phyloP scores from a whole-genome alignment of 2,888 invertebrate species.

The Lagria hirta region DNA sequence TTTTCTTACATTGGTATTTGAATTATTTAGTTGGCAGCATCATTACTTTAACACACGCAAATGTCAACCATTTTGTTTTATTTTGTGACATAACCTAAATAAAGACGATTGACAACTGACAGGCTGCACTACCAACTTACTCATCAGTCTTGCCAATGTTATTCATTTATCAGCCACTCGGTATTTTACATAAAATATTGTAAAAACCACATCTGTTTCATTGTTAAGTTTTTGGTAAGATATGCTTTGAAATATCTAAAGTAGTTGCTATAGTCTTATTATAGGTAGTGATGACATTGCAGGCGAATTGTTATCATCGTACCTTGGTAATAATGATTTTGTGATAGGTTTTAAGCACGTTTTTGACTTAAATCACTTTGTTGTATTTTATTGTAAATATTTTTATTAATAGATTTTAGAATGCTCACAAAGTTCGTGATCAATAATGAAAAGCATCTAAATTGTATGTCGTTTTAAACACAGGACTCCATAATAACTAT shows the following conservation, averaged over 20 bases:
- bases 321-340: slow-evolving; percentile 23
- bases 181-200: too few species aligned
- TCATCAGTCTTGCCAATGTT: too few species aligned
- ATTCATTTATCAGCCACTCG: too few species aligned
- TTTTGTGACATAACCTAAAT: too few species aligned
- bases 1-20: too few species aligned
- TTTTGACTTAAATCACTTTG: slow-evolving; percentile 26
- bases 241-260: slow-evolving; percentile 9
- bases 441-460: slow-evolving; percentile 14
- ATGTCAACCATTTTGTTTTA: too few species aligned
- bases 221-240: slow-evolving; percentile 18
- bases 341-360: slow-evolving; percentile 30
- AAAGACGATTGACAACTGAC: too few species aligned
- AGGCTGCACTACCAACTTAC: too few species aligned
- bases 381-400: slow-evolving; percentile 38
- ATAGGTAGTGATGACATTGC: too few species aligned
- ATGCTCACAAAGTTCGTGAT: slow-evolving; percentile 45
- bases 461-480: slow-evolving; percentile 10
- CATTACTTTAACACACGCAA: too few species aligned
- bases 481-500: slow-evolving; percentile 19
- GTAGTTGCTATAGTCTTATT: slow-evolving; percentile 7
- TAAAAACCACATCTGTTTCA: slow-evolving; percentile 11
- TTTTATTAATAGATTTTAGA: slow-evolving; percentile 33
- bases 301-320: too few species aligned
- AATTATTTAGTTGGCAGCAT: too few species aligned